These are phyloP conservation scores for Drosophila tsacasi DNA, from an alignment of 1,140 invertebrate species.

Conservation along the genomic window DNA sequence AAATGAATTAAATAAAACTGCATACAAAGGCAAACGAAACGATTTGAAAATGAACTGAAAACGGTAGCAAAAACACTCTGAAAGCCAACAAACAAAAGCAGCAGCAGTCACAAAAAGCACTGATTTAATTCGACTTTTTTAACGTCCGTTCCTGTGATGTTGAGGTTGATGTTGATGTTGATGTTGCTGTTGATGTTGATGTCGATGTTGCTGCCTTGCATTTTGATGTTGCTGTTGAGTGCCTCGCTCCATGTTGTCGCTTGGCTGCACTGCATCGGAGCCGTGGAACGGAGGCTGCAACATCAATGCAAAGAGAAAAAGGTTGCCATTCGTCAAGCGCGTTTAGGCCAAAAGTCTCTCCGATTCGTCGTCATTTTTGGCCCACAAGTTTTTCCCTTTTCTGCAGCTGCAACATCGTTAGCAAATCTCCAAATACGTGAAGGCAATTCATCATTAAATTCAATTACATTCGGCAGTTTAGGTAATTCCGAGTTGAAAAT, in stretches of 20 bases:
- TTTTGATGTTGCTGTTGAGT: conserved; percentile 9
- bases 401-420: conserved; percentile 64
- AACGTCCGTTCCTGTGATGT: conserved; percentile 23
- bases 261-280: conserved; percentile 71
- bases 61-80: conserved; percentile 71
- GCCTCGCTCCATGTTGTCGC: conserved; percentile 30
- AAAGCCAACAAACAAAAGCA: conserved; percentile 27
- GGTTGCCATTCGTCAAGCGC: conserved; percentile 43
- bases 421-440: conserved; percentile 52
- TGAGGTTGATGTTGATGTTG: conserved; percentile 5
- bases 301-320: conserved; percentile 51
- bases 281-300: conserved; percentile 38
- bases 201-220: conserved; percentile 13
- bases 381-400: conserved; percentile 4
- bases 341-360: conserved; percentile 5
- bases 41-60: conserved; percentile 77
- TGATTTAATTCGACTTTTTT: conserved; percentile 53
- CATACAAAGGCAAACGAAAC: conserved; percentile 75
- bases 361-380: conserved; percentile 66
- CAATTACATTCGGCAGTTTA: conserved; percentile 36
- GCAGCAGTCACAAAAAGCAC: conserved; percentile 56
- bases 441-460: conserved; percentile 67
- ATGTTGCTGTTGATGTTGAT: conserved; percentile 10
- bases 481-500: conserved; percentile 29
- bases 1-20: conserved; percentile 82